Evolutionary conservation across 2,797 vertebrate species (phyloP).

Genomic region (Phoxinus dragarum): DNA sequence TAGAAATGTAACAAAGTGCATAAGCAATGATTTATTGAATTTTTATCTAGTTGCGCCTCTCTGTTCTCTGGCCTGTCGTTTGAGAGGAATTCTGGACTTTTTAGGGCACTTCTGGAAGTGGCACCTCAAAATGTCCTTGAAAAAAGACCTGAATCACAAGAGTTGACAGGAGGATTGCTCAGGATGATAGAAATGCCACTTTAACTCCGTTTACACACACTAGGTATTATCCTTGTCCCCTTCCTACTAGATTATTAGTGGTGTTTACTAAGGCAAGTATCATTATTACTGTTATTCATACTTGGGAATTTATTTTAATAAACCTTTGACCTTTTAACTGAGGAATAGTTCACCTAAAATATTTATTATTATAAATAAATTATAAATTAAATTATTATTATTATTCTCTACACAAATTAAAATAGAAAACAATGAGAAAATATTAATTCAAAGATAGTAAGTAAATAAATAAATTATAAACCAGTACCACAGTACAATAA

Average conservation of each 20-base stretch:
- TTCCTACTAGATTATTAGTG: background rate
- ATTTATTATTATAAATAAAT: background rate
- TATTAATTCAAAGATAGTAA: background rate
- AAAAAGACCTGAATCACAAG: conserved; percentile 52
- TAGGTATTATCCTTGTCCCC: background rate
- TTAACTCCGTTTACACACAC: background rate
- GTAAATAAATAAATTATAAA: background rate
- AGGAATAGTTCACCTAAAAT: background rate
- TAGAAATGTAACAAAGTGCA: conserved; percentile 43
- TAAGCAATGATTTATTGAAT: conserved; percentile 34
- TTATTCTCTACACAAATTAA: background rate
- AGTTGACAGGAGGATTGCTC: conserved; percentile 57
- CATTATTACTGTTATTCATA: background rate
- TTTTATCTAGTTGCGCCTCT: conserved; percentile 5
- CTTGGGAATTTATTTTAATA: background rate
- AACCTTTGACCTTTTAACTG: background rate
- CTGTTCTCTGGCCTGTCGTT: background rate
- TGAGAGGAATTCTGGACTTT: conserved; percentile 18
- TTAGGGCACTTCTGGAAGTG: conserved; percentile 32
- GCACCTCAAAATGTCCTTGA: conserved; percentile 53
- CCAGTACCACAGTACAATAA: background rate
- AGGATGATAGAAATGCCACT: conserved; percentile 48
- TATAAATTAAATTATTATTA: background rate
- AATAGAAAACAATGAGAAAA: background rate
- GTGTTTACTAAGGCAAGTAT: background rate